A percentile compares a stretch with the other conserved stretches of the same genome.
phyloP scores from a whole-genome alignment of 1,140 invertebrate genomes.

The Bombus huntii region DNA sequence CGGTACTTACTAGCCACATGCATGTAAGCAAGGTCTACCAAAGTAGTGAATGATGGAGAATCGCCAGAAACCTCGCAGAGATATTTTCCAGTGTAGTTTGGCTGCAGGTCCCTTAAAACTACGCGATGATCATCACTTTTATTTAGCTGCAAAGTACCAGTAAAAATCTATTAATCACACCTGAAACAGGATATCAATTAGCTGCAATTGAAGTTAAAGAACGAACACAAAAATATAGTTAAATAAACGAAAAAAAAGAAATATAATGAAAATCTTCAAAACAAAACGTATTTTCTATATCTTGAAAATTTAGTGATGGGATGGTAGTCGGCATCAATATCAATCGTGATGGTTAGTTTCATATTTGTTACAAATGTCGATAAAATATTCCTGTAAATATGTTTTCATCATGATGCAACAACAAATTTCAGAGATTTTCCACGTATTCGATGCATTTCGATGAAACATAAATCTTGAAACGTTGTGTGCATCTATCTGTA shows the following conservation, averaged over 20 bases:
- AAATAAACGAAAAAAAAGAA: background rate
- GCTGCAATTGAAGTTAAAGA: background rate
- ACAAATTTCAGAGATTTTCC: background rate
- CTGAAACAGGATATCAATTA: background rate
- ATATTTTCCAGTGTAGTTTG: slow-evolving; percentile 86
- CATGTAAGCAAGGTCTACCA: slow-evolving; percentile 86
- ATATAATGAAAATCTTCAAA: background rate
- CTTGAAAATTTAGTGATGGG: background rate
- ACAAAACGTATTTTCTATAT: background rate
- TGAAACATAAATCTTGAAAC: background rate
- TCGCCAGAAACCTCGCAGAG: slow-evolving; percentile 90
- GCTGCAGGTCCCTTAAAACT: slow-evolving; percentile 86
- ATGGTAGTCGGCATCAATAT: too few relatives aligned
- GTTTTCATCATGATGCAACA: background rate
- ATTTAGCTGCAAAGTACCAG: slow-evolving; percentile 71
- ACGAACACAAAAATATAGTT: background rate
- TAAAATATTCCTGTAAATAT: background rate
- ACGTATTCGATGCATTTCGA: background rate
- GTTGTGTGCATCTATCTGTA: background rate
- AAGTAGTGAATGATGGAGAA: slow-evolving; percentile 87
- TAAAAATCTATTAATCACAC: background rate
- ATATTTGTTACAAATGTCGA: background rate
- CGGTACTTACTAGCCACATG: slow-evolving; percentile 87
- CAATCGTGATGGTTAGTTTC: background rate
- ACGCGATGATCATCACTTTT: slow-evolving; percentile 83